Evolutionary conservation across 2,888 invertebrate genomes (phyloP).

Genomic region (Alentia gelatinosa): DNA sequence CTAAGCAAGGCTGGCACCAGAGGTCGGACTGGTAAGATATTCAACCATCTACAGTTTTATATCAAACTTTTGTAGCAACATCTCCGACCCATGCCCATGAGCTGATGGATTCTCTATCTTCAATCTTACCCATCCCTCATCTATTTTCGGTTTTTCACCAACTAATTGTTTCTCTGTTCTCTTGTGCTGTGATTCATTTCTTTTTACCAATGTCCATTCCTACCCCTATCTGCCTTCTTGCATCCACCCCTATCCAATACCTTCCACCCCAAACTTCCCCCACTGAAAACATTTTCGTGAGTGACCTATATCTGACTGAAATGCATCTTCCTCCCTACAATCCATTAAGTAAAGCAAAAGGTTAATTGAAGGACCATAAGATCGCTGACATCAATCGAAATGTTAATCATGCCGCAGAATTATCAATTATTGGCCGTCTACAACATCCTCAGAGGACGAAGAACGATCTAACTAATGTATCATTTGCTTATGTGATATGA

Average conservation of each 20-base stretch:
- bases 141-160: neutral
- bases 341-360: neutral
- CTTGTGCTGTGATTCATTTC: neutral
- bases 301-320: neutral
- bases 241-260: neutral
- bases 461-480: conserved; percentile 31
- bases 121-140: neutral
- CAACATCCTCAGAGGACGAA: neutral
- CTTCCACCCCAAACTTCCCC: neutral
- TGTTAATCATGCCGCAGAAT: neutral
- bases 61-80: too few species aligned
- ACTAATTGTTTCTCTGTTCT: neutral
- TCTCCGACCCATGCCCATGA: too few species aligned
- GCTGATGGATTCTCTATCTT: neutral
- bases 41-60: too few species aligned
- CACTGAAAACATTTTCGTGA: neutral
- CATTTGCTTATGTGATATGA: conserved; percentile 6
- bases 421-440: neutral
- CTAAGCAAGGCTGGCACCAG: too few species aligned
- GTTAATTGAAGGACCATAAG: conserved; percentile 23
- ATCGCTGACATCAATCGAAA: neutral
- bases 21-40: too few species aligned
- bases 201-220: neutral
- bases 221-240: neutral
- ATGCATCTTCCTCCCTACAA: neutral